Conservation (phyloP, 1,140 invertebrate species). For the Heterodera carotae region DNA sequence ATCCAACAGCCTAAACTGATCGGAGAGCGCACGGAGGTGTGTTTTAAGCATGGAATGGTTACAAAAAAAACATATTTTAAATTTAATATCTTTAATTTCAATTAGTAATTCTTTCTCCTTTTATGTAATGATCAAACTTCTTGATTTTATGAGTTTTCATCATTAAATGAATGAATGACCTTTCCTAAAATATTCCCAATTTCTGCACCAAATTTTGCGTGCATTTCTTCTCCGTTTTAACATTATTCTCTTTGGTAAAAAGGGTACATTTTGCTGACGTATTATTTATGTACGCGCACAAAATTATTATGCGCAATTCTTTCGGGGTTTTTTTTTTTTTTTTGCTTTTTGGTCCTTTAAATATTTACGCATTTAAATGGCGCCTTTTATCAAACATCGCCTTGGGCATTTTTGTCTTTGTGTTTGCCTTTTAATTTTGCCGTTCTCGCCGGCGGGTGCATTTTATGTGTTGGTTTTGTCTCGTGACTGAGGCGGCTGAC, state of each 20-base stretch:
- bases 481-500: not conserved
- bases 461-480: not conserved
- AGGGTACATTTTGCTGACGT: not conserved
- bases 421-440: too few species aligned
- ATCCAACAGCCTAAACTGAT: slow-evolving; percentile 35
- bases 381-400: not conserved
- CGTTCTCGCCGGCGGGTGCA: too few species aligned
- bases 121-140: too few species aligned
- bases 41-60: not conserved
- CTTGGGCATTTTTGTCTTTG: not conserved
- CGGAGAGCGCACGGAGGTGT: slow-evolving; percentile 23
- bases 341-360: not conserved
- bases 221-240: not conserved
- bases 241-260: not conserved
- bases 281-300: too few species aligned
- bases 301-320: too few species aligned
- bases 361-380: too few species aligned
- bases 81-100: too few species aligned
- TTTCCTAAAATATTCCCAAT: not conserved
- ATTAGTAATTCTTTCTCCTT: too few species aligned
- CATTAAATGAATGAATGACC: not conserved
- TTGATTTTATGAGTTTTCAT: not conserved
- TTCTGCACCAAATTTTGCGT: not conserved
- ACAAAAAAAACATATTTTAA: too few species aligned
- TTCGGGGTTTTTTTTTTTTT: too few species aligned